Evolutionary conservation across 2,113 vertebrate species (phyloP), one percentile per base, ranked within the genome.

Genomic region (Rhadina sibilatrix): DNA sequence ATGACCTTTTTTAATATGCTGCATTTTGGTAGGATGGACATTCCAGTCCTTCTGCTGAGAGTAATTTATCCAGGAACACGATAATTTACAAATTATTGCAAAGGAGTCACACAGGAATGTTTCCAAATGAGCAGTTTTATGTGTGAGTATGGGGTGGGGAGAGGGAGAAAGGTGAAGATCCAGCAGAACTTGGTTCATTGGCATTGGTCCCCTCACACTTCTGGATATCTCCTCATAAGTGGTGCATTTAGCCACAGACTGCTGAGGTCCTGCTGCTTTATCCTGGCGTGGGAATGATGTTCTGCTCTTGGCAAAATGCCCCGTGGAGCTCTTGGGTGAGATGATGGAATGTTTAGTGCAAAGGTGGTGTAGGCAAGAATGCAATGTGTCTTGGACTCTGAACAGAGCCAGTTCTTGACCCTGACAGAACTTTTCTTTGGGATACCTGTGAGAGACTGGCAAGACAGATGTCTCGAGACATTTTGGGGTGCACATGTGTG

Each of bases 1-100:
- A 72, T 88, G 82, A 81, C 74, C 81, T 95, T 94, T 90, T 90
- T 61, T 30, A 91, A 72, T 87, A 13, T 30, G 38, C 54, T 77
- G 5, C 66, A 40, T 93, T 94, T 90, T 89, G 56, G 38, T 75
- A 40, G 79, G 68, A 21, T 85, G 76, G 72, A 49, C 56, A 64
- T 50, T 72, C 49, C 27, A 74, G 30, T 7, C 38, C 53, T 83
- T 25, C 42, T 35, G 18, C 76, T 74, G 38, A 68, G 47, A 83
- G 52, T 27, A 60, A 64, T 49, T 80, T 80, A 78, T 50, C 35
- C 38, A 47, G 68, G 38, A 64, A 35, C 6, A 3, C 3, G 70
- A 71, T 40, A 40, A 40, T 40, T 40, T 40, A 40, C 40, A 40
- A 40, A 40, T 40, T 40, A 28, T 27, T 38, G 11, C 25, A 60